Evolutionary conservation across 2,888 invertebrate genomes (phyloP).

Genomic region (Lithophane leautieri): DNA sequence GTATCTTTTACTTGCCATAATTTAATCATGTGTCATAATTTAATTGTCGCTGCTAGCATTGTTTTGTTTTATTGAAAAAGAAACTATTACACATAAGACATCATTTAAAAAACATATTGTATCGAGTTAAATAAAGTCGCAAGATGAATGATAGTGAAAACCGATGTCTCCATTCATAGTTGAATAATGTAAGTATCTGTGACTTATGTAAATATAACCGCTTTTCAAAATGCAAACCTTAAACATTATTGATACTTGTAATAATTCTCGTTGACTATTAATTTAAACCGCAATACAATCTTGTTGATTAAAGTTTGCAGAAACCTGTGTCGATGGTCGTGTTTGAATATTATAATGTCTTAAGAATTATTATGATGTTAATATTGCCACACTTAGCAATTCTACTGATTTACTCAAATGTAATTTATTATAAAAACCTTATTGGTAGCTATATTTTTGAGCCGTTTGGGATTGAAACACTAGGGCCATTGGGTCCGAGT

Average conservation of each 20-base stretch:
- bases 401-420: not conserved
- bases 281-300: conserved; percentile 32
- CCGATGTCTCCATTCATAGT: conserved; percentile 33
- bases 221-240: conserved; percentile 36
- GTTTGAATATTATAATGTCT: conserved; percentile 24
- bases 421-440: too few relatives aligned
- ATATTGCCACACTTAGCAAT: conserved; percentile 14
- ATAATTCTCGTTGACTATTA: conserved; percentile 41
- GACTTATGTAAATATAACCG: conserved; percentile 37
- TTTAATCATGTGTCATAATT: not conserved
- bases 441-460: too few relatives aligned
- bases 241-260: conserved; percentile 34
- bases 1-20: not conserved
- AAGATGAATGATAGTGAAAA: conserved; percentile 21
- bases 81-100: conserved; percentile 1
- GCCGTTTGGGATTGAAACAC: too few relatives aligned
- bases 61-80: not conserved
- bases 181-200: conserved; percentile 31
- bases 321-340: conserved; percentile 17
- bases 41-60: not conserved
- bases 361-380: conserved; percentile 16
- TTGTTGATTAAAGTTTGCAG: conserved; percentile 13
- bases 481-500: too few relatives aligned
- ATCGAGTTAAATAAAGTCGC: not conserved
- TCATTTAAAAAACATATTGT: conserved; percentile 8